Percentiles rank a stretch among this genome's conserved stretches.
Conservation (phyloP, 1,140 invertebrate genomes). For the Notospermus geniculatus region DNA sequence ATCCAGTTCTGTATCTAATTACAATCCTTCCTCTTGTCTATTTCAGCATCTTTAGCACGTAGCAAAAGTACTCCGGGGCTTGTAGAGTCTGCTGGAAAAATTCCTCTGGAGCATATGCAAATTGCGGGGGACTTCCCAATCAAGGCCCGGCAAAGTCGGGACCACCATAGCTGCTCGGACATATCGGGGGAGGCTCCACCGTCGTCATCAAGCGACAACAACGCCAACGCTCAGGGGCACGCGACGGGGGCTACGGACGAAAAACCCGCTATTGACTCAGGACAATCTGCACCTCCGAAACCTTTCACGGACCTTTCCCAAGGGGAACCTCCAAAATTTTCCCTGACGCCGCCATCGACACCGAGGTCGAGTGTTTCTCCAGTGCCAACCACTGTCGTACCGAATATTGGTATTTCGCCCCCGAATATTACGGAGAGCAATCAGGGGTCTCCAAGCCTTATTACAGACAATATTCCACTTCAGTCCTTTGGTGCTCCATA, state of each 20-base stretch:
- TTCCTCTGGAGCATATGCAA: constrained; percentile 83
- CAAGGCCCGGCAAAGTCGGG: constrained; percentile 61
- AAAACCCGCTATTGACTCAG: too few relatives aligned
- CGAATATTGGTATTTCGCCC: not conserved
- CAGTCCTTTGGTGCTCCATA: constrained; percentile 3
- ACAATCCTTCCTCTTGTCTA: constrained; percentile 8
- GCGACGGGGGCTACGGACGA: too few relatives aligned
- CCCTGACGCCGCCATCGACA: constrained; percentile 3
- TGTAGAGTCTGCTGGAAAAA: constrained; percentile 83
- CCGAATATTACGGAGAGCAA: not conserved
- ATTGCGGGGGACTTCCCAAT: constrained; percentile 44
- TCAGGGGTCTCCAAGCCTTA: not conserved
- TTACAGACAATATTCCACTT: constrained; percentile 4
- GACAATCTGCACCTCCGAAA: not conserved
- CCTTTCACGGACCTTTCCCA: not conserved
- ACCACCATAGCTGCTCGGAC: not conserved
- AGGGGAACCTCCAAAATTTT: not conserved
- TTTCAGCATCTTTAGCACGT: constrained; percentile 85
- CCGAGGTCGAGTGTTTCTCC: not conserved
- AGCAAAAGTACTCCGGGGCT: constrained; percentile 93
- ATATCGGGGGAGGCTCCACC: not conserved
- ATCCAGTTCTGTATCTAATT: not conserved
- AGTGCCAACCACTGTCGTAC: not conserved
- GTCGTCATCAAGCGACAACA: not conserved
- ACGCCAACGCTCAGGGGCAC: not conserved